Percentiles rank a stretch among this genome's conserved stretches.
Conservation (phyloP, 2,113 vertebrate genomes). For the Peromyscus polionotus region DNA sequence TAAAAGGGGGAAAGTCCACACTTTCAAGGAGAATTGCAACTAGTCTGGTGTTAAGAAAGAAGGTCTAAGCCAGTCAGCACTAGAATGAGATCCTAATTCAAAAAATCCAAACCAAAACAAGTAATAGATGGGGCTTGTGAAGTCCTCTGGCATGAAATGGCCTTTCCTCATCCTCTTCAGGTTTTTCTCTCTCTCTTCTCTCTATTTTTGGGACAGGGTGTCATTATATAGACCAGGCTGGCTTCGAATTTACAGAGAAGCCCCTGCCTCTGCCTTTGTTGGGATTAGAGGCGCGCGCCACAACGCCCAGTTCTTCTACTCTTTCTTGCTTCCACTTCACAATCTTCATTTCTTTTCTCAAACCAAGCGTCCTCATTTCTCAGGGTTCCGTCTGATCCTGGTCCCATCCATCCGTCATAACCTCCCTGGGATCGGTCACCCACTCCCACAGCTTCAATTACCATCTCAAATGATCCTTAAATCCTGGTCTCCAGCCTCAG, state of each 20-base stretch:
- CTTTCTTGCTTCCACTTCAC: neutral
- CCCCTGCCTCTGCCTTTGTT: neutral
- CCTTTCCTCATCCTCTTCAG: neutral
- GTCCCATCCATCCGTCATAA: neutral
- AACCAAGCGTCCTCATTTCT: neutral
- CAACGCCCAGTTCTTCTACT: neutral
- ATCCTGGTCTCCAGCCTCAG: conserved; percentile 8
- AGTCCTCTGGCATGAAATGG: neutral
- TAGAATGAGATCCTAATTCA: neutral
- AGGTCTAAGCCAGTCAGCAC: neutral
- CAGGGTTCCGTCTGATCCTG: neutral
- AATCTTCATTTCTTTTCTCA: neutral
- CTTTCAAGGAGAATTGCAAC: neutral
- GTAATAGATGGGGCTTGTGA: neutral
- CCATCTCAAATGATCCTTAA: conserved; percentile 25
- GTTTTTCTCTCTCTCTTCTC: neutral
- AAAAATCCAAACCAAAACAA: neutral
- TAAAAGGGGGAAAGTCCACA: neutral
- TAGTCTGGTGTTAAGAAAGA: neutral
- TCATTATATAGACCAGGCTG: neutral
- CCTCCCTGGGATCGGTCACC: neutral
- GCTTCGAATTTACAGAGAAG: neutral
- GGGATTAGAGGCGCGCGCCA: neutral
- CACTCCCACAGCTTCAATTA: conserved; percentile 18
- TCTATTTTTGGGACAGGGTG: neutral